phyloP scores from a whole-genome alignment of 2,888 invertebrate species.

The Cheiracanthium punctorium region DNA sequence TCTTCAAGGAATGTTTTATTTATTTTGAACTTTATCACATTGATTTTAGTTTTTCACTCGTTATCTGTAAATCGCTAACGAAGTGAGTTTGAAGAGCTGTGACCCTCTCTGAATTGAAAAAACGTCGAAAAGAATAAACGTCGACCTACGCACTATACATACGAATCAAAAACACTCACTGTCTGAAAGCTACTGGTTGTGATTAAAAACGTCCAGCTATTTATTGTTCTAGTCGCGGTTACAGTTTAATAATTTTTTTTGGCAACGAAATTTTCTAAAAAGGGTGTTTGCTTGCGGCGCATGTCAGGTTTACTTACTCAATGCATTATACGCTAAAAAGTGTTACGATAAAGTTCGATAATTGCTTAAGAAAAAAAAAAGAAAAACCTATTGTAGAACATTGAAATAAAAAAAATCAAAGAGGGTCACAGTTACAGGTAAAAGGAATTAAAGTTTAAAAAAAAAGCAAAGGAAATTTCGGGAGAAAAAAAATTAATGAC shows the following conservation, averaged over 20 bases:
- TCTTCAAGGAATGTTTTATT: constrained; percentile 66
- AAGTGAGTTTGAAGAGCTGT: not conserved
- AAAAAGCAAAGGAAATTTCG: not conserved
- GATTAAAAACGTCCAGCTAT: not conserved
- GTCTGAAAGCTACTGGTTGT: not conserved
- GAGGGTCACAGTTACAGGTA: not conserved
- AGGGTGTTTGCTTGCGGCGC: no score
- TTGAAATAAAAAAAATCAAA: not conserved
- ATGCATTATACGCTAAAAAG: no score
- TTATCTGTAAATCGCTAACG: not conserved
- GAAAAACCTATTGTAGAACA: no score
- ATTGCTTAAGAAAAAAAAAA: no score
- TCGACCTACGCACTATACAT: not conserved
- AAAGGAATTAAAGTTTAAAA: not conserved
- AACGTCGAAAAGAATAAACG: no score
- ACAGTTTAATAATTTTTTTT: no score
- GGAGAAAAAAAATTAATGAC: not conserved
- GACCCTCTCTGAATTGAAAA: not conserved
- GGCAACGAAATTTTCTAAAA: no score
- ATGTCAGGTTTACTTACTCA: no score
- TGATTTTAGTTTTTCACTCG: constrained; percentile 7
- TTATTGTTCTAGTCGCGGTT: not conserved
- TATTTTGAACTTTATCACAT: constrained; percentile 64
- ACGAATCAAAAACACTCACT: not conserved
- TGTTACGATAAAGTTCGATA: no score